Base-by-base conservation (phyloP, 2,113 vertebrate species). In the Oncorhynchus mykiss region DNA sequence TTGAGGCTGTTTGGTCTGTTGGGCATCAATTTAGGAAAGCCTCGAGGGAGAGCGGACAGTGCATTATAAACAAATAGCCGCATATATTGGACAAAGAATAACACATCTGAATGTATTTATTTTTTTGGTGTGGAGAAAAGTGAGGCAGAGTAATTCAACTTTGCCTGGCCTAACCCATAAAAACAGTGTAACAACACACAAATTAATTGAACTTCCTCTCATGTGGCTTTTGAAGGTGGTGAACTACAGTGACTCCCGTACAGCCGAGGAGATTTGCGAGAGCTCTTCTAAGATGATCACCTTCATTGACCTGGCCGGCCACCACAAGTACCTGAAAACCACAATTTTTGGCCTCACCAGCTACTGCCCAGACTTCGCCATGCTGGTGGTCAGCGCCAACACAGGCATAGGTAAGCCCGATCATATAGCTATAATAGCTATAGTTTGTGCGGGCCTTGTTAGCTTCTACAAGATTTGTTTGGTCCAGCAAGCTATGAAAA, bases 201-300 rank as follows among this genome's bases (percentile, higher is more conserved):
- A 22, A 12, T 70, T 49, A 1, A 25, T 18, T 1, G 1, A 18
- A 18, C 62, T 48, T 54, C 51, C 20, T 34, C 25, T 29, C 5
- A 68, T 20, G 13, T 68, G 27, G 2, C 29, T 8, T 78, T 51
- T 12, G 2, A 22, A 98, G 97, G 97, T 99, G 68, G 96, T 99
- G 82, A 99, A 99, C 93, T 98, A 99, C 92, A 98, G 96, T 4
- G 97, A 96, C 76, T 98, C 97, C 0, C 92, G 97, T 72, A 96
- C 97, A 0, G 97, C 97, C 3, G 97, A 99, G 88, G 94, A 98
- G 85, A 99, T 99, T 90, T 99, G 97, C 31, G 97, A 99, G 91
- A 96, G 95, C 83, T 97, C 96, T 49, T 99, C 97, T 76, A 99
- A 99, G 91, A 98, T 99, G 97, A 98, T 99, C 92, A 99, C 97